phyloP scores from a whole-genome alignment of 1,140 invertebrate genomes.

The Pachyrhynchus sulphureomaculatus region DNA sequence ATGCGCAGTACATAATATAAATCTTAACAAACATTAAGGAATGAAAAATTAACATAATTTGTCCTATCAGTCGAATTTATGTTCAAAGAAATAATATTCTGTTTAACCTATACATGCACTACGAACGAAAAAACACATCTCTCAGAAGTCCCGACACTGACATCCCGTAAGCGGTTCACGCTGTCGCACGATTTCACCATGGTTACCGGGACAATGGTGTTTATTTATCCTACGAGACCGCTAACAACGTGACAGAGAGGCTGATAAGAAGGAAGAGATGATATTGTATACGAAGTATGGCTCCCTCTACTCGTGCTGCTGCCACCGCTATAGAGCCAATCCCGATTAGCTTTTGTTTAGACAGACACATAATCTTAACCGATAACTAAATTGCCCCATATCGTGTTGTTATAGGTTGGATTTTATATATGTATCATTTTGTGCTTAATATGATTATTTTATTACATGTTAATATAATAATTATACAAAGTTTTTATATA shows the following conservation, averaged over 20 bases:
- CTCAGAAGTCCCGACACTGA: background rate
- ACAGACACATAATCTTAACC: constrained; percentile 26
- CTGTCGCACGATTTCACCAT: constrained; percentile 52
- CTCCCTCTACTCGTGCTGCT: constrained; percentile 23
- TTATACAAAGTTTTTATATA: too few species aligned
- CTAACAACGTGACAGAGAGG: constrained; percentile 51
- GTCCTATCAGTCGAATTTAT: too few species aligned
- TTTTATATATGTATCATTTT: too few species aligned
- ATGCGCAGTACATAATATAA: too few species aligned
- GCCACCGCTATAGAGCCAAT: constrained; percentile 25
- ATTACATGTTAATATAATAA: too few species aligned
- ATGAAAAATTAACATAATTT: too few species aligned
- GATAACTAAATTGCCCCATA: background rate
- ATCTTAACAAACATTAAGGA: too few species aligned
- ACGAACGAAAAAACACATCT: background rate
- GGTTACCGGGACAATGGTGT: constrained; percentile 54
- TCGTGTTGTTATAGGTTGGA: too few species aligned
- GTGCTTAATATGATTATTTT: too few species aligned
- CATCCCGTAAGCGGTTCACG: constrained; percentile 37
- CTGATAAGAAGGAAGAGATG: constrained; percentile 52
- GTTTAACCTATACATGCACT: too few species aligned
- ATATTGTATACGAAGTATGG: constrained; percentile 49
- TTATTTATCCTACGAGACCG: constrained; percentile 53
- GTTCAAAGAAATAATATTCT: too few species aligned
- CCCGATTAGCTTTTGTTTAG: constrained; percentile 29